Percentiles rank a stretch among this genome's conserved stretches.
These are phyloP conservation scores for Luehdorfia chinensis DNA, from an alignment of 1,140 invertebrate genomes.

Conservation along the genomic window DNA sequence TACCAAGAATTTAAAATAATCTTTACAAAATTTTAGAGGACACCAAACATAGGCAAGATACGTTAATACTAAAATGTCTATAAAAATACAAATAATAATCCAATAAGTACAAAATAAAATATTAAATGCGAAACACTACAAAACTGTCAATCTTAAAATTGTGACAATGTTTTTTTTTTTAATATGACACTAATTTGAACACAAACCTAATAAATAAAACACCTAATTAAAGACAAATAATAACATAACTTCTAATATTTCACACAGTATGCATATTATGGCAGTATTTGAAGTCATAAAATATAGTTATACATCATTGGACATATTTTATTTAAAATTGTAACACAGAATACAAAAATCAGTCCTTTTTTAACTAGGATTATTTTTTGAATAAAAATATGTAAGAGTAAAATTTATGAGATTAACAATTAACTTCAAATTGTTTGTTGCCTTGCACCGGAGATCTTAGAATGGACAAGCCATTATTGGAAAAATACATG, in stretches of 20 bases:
- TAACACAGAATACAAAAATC: no score
- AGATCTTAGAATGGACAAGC: no score
- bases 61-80: constrained; percentile 48
- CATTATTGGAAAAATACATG: no score
- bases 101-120: constrained; percentile 27
- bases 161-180: constrained; percentile 51
- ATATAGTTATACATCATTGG: neutral
- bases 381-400: no score
- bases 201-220: constrained; percentile 54
- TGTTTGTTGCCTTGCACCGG: no score
- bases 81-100: constrained; percentile 28
- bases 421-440: no score
- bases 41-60: constrained; percentile 52
- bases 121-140: constrained; percentile 22
- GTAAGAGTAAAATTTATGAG: no score
- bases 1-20: no score
- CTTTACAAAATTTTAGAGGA: no score
- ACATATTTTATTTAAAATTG: neutral
- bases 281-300: constrained; percentile 9
- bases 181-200: constrained; percentile 74
- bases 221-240: constrained; percentile 28
- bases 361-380: no score
- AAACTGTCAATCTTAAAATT: constrained; percentile 30
- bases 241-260: constrained; percentile 26
- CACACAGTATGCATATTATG: constrained; percentile 9